Evolutionary conservation across 2,113 vertebrate genomes (phyloP).

Genomic region (Scomber colias): DNA sequence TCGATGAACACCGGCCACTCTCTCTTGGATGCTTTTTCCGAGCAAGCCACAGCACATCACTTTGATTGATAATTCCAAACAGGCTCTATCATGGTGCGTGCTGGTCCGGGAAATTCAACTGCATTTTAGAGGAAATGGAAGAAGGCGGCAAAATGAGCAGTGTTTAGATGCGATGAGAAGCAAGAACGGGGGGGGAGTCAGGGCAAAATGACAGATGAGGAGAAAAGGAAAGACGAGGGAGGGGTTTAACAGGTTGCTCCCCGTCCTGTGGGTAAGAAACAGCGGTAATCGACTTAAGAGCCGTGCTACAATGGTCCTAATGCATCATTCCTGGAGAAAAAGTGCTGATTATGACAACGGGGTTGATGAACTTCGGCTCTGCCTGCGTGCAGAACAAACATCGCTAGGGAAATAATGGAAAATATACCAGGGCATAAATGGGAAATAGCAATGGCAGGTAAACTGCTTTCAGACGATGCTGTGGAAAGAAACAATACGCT

Average conservation of each 20-base stretch:
- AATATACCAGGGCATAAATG: constrained; percentile 37
- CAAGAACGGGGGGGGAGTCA: neutral
- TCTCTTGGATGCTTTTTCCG: constrained; percentile 12
- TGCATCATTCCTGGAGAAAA: constrained; percentile 47
- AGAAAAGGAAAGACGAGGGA: constrained; percentile 27
- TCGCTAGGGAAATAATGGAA: constrained; percentile 48
- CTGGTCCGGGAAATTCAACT: constrained; percentile 25
- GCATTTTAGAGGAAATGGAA: constrained; percentile 42
- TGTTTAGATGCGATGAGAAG: constrained; percentile 30
- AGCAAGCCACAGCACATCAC: constrained; percentile 12
- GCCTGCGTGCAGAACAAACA: constrained; percentile 43
- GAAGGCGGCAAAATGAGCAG: constrained; percentile 17
- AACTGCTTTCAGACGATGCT: constrained; percentile 44
- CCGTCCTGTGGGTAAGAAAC: constrained; percentile 57
- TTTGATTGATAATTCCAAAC: constrained; percentile 43
- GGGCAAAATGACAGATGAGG: constrained; percentile 17
- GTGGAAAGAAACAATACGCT: constrained; percentile 27
- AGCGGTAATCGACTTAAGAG: constrained; percentile 50
- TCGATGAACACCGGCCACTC: neutral
- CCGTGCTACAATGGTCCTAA: constrained; percentile 41
- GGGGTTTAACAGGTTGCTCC: constrained; percentile 9
- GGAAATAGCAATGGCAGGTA: constrained; percentile 59
- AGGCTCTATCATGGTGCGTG: constrained; percentile 7
- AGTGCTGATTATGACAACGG: constrained; percentile 72
- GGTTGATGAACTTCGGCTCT: constrained; percentile 41